Conservation (phyloP, 2,797 vertebrate species). For the Buceros bicornis region DNA sequence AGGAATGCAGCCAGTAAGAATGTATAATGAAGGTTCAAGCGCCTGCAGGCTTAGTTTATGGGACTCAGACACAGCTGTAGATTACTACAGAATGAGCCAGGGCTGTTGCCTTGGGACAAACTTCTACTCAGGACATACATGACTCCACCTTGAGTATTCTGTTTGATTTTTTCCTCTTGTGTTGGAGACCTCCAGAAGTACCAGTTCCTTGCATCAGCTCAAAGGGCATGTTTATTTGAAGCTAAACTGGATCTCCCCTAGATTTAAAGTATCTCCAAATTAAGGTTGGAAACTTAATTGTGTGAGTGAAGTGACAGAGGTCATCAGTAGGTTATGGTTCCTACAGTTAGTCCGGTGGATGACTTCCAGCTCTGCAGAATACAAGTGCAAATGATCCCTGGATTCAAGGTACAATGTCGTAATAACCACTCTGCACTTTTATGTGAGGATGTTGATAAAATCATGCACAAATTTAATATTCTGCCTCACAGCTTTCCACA, state of each 20-base stretch:
- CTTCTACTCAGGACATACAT: background rate
- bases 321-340: background rate
- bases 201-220: background rate
- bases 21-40: background rate
- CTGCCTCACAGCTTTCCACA: background rate
- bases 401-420: background rate
- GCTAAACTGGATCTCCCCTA: background rate
- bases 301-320: background rate
- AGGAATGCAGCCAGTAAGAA: background rate
- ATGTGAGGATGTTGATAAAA: background rate
- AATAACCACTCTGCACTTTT: background rate
- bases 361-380: background rate
- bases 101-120: background rate
- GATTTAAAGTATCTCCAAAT: background rate
- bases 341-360: too few species aligned
- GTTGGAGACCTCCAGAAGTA: background rate
- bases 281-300: background rate
- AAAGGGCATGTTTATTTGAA: background rate
- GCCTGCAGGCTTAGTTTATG: background rate
- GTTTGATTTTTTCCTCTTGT: background rate
- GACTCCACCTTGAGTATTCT: background rate
- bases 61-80: background rate
- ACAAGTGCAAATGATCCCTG: background rate
- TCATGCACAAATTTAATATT: background rate
- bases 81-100: background rate